Evolutionary conservation across 30 jellyfish, hydroid and myxozoan genomes (phyloP).

Genomic region (Turritopsis rubra): DNA sequence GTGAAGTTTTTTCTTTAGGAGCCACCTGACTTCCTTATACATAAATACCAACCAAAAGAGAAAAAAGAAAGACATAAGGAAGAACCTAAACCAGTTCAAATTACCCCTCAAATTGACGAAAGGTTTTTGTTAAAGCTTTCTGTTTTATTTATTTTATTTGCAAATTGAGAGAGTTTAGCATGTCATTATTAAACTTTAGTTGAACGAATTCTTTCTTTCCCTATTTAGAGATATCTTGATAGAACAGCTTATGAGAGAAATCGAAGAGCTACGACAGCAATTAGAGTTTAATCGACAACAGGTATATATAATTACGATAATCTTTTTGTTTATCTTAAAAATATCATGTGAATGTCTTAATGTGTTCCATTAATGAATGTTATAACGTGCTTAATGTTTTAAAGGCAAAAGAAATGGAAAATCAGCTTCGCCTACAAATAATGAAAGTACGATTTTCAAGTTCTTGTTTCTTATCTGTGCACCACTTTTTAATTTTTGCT

Average conservation of each 20-base stretch:
- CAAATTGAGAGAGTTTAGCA: neutral
- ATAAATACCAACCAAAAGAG: slow-evolving; percentile 70
- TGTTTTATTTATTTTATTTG: neutral
- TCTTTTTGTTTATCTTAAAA: neutral
- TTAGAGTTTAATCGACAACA: slow-evolving; percentile 47
- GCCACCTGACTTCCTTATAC: slow-evolving; percentile 84
- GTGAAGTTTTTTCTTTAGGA: slow-evolving; percentile 32
- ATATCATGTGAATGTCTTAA: neutral
- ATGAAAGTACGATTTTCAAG: slow-evolving; percentile 39
- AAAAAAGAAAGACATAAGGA: slow-evolving; percentile 50
- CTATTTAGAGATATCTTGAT: slow-evolving; percentile 81
- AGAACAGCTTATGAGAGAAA: slow-evolving; percentile 92
- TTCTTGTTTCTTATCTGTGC: neutral
- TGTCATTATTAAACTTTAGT: neutral
- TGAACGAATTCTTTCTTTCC: neutral
- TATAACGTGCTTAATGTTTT: neutral
- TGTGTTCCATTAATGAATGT: neutral
- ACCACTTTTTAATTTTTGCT: neutral
- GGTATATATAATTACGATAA: slow-evolving; percentile 15
- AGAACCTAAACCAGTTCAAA: slow-evolving; percentile 60
- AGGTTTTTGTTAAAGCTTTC: slow-evolving; percentile 32
- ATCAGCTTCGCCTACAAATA: slow-evolving; percentile 49
- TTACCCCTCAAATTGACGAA: slow-evolving; percentile 84
- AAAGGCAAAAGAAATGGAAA: slow-evolving; percentile 55
- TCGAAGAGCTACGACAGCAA: slow-evolving; percentile 72